phyloP scores from a whole-genome alignment of 2,797 vertebrate genomes.

The Cyclura pinguis region DNA sequence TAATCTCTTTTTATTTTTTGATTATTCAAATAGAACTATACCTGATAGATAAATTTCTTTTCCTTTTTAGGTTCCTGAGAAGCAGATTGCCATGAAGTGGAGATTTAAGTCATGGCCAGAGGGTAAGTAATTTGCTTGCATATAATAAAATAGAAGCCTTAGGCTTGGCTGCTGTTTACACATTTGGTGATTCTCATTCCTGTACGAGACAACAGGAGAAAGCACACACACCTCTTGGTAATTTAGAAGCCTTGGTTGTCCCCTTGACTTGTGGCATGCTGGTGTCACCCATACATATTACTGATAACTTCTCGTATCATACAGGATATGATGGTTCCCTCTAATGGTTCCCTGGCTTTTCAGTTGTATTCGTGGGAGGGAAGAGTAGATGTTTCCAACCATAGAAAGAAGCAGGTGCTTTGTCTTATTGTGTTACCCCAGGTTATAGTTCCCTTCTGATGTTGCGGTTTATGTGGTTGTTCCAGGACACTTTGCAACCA shows the following conservation, averaged over 20 bases:
- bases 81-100: constrained; percentile 96
- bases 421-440: constrained; percentile 9
- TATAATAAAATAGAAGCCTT: background rate
- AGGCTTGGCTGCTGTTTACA: background rate
- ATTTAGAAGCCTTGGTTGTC: background rate
- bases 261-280: background rate
- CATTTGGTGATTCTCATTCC: fast-evolving
- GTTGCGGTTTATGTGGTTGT: constrained; percentile 37
- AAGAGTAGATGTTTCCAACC: background rate
- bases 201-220: background rate
- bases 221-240: background rate
- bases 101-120: constrained; percentile 96
- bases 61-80: constrained; percentile 86
- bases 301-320: background rate
- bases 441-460: constrained; percentile 23
- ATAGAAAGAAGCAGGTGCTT: background rate
- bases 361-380: background rate
- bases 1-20: background rate
- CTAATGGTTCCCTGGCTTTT: background rate
- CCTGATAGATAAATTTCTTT: constrained; percentile 9
- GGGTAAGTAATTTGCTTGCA: constrained; percentile 81
- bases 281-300: background rate
- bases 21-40: background rate
- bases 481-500: constrained; percentile 92
- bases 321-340: background rate